Evolutionary conservation across 2,888 invertebrate species (phyloP).

Genomic region (Metallyticus violacea): DNA sequence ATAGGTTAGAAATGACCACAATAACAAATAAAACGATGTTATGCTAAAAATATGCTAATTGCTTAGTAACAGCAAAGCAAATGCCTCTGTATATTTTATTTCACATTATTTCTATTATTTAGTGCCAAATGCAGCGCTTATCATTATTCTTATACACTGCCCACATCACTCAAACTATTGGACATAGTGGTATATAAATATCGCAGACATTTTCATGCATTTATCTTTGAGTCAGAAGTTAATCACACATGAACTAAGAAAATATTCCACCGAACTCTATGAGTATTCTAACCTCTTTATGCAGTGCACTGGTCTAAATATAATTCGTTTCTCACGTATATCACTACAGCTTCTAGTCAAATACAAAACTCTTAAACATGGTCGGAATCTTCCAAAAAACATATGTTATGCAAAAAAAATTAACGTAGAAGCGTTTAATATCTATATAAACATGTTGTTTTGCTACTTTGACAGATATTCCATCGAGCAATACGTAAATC

Average conservation of each 20-base stretch:
- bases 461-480: neutral
- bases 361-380: conserved; percentile 2
- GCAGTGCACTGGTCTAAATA: neutral
- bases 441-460: neutral
- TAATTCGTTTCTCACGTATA: neutral
- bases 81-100: too few species aligned
- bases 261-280: neutral
- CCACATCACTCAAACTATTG: neutral
- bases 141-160: too few species aligned
- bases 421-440: neutral
- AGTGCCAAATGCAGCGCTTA: too few species aligned
- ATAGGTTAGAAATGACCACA: too few species aligned
- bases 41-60: too few species aligned
- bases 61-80: too few species aligned
- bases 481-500: neutral
- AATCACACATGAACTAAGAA: neutral
- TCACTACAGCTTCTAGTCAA: neutral
- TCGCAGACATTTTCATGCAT: too few species aligned
- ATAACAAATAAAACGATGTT: too few species aligned
- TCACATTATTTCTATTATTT: too few species aligned
- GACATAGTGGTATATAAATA: too few species aligned
- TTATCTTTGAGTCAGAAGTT: neutral
- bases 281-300: neutral
- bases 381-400: neutral
- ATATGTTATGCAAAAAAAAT: neutral